phyloP scores from a whole-genome alignment of 2,888 invertebrate species.

The Myathropa florea region DNA sequence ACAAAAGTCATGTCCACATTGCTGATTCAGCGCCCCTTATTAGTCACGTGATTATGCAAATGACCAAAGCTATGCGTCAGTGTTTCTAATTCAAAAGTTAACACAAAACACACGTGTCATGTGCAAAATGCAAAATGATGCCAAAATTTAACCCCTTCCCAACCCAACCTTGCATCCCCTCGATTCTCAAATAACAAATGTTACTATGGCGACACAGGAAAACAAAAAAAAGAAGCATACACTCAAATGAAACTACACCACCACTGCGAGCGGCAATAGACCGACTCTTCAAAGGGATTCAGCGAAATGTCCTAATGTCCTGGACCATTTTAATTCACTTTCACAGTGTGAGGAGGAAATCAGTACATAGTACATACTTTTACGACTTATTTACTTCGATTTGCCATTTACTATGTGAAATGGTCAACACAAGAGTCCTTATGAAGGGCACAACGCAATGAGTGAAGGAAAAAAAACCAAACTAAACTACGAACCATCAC shows the following conservation, averaged over 20 bases:
- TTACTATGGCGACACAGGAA: slow-evolving; percentile 46
- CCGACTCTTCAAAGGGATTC: not conserved
- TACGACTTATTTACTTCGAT: slow-evolving; percentile 42
- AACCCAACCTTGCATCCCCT: slow-evolving; percentile 18
- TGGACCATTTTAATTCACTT: slow-evolving; percentile 63
- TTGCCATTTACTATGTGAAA: slow-evolving; percentile 41
- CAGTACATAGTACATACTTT: slow-evolving; percentile 12
- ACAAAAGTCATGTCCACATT: not conserved
- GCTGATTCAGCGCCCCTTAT: not conserved
- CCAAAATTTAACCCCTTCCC: slow-evolving; percentile 40
- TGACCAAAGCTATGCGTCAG: slow-evolving; percentile 26
- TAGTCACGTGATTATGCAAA: slow-evolving; percentile 17
- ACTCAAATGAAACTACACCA: not conserved
- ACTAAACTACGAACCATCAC: not conserved
- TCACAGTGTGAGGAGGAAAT: slow-evolving; percentile 29
- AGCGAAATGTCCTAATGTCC: slow-evolving; percentile 54
- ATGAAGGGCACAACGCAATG: slow-evolving; percentile 46
- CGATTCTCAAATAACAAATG: slow-evolving; percentile 39
- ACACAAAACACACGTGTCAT: slow-evolving; percentile 31
- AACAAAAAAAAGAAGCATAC: not conserved
- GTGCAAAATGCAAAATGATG: slow-evolving; percentile 51
- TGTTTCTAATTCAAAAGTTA: slow-evolving; percentile 37
- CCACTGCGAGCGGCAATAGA: not conserved
- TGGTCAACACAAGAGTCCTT: slow-evolving; percentile 65
- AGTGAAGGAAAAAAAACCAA: not conserved